A percentile compares a stretch with the other conserved stretches of the same genome.
These are phyloP conservation scores for Danio albolineatus DNA, from an alignment of 2,797 vertebrate genomes.

Conservation along the genomic window DNA sequence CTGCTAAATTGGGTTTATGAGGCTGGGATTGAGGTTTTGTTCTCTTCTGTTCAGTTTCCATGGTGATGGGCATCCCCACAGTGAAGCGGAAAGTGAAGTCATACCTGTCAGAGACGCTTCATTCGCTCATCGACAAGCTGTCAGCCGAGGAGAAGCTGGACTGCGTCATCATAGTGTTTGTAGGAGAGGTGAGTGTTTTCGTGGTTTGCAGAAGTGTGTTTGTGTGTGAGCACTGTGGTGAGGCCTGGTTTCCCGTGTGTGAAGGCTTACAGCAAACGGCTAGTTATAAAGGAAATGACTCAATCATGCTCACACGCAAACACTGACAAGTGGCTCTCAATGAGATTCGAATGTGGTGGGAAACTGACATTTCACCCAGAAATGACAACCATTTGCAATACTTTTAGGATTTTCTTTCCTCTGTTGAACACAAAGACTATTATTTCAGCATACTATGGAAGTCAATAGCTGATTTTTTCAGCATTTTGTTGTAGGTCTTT, in stretches of 20 bases:
- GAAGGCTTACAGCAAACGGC: not conserved
- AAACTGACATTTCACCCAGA: too few species aligned
- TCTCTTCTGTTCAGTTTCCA: slow-evolving; percentile 85
- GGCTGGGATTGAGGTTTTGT: not conserved
- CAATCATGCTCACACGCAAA: not conserved
- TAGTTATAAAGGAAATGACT: not conserved
- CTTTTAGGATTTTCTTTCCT: too few species aligned
- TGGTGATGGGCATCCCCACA: slow-evolving; percentile 99
- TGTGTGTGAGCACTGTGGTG: not conserved
- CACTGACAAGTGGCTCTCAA: not conserved
- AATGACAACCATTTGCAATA: too few species aligned
- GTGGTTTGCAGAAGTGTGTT: not conserved
- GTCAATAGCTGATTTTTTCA: too few species aligned
- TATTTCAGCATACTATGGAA: too few species aligned
- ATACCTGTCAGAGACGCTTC: slow-evolving; percentile 95
- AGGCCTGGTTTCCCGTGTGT: not conserved
- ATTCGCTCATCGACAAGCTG: slow-evolving; percentile 95
- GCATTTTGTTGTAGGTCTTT: too few species aligned
- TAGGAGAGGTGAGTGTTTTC: slow-evolving; percentile 91
- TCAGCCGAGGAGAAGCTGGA: slow-evolving; percentile 95
- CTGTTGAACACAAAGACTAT: too few species aligned
- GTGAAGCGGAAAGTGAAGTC: slow-evolving; percentile 99
- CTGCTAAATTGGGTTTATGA: slow-evolving; percentile 3
- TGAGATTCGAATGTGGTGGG: not conserved
- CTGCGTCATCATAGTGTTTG: slow-evolving; percentile 95